Evolutionary conservation across 2,113 vertebrate genomes (phyloP).

Genomic region (Hylia prasina): DNA sequence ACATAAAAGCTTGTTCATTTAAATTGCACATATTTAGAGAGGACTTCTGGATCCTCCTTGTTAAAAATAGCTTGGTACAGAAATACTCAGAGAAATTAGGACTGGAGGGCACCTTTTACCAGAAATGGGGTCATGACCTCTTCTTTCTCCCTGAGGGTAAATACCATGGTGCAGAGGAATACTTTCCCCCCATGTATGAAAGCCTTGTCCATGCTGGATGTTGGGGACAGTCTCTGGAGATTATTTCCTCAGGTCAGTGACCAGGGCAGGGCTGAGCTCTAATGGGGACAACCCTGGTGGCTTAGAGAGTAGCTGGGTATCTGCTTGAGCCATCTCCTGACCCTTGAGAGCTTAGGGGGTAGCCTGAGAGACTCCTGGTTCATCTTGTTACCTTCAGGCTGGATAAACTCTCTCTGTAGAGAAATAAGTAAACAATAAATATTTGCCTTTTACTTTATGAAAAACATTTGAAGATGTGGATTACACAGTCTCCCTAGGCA

Average conservation of each 20-base stretch:
- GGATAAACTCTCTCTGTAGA: neutral
- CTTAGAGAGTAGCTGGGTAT: neutral
- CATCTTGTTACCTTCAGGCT: neutral
- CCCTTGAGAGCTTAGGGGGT: neutral
- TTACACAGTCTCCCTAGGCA: neutral
- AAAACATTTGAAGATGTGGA: neutral
- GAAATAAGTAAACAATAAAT: neutral
- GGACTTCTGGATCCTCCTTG: conserved; percentile 1
- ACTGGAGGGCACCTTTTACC: neutral
- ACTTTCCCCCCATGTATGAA: neutral
- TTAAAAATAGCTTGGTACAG: conserved; percentile 20
- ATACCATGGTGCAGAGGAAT: neutral
- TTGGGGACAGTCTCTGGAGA: neutral
- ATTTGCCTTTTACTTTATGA: neutral
- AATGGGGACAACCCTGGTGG: neutral
- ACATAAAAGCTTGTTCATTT: conserved; percentile 29
- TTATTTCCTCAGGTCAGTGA: neutral
- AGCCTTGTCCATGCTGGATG: neutral
- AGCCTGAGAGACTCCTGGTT: neutral
- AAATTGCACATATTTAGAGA: neutral
- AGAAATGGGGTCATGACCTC: neutral
- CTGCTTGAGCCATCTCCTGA: neutral
- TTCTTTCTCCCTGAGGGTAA: neutral
- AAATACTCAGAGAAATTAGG: neutral
- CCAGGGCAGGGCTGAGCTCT: neutral